These are phyloP conservation scores for Xenentodon cancila DNA, from an alignment of 2,797 vertebrate species.

Conservation along the genomic window DNA sequence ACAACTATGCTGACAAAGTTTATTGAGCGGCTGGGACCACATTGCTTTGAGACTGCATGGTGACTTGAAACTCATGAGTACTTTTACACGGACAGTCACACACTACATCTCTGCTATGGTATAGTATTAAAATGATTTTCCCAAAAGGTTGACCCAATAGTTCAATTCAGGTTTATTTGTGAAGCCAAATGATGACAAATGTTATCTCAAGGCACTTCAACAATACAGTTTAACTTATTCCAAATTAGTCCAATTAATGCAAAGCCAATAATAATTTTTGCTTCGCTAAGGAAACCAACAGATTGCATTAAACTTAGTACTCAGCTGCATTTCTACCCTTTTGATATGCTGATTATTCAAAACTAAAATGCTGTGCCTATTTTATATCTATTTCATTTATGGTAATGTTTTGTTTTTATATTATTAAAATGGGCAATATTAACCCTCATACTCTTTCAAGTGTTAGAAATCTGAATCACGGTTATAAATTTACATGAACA, in stretches of 20 bases:
- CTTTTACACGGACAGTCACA: slow-evolving; percentile 7
- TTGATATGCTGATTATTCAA: background rate
- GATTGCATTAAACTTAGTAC: background rate
- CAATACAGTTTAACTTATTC: too few species aligned
- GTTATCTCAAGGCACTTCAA: too few species aligned
- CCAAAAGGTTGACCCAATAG: slow-evolving; percentile 3
- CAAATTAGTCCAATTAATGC: too few species aligned
- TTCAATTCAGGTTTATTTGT: background rate
- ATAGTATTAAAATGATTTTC: slow-evolving; percentile 13
- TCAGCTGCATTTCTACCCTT: background rate
- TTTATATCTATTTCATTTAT: background rate
- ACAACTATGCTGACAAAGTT: slow-evolving; percentile 1
- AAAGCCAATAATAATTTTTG: too few species aligned
- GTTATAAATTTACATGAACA: background rate
- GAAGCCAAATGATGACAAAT: too few species aligned
- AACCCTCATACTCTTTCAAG: background rate
- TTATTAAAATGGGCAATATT: background rate
- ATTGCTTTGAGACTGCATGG: slow-evolving; percentile 1
- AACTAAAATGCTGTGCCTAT: background rate
- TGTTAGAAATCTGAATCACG: too few species aligned
- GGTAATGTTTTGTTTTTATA: background rate
- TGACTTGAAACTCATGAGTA: slow-evolving; percentile 7
- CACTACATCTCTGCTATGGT: too few species aligned
- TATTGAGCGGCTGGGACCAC: slow-evolving; percentile 13
- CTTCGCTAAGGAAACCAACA: too few species aligned